Evolutionary conservation across 2,888 invertebrate species (phyloP), one percentile per base, ranked within the genome.

Genomic region (Agonopterix subpropinquella): DNA sequence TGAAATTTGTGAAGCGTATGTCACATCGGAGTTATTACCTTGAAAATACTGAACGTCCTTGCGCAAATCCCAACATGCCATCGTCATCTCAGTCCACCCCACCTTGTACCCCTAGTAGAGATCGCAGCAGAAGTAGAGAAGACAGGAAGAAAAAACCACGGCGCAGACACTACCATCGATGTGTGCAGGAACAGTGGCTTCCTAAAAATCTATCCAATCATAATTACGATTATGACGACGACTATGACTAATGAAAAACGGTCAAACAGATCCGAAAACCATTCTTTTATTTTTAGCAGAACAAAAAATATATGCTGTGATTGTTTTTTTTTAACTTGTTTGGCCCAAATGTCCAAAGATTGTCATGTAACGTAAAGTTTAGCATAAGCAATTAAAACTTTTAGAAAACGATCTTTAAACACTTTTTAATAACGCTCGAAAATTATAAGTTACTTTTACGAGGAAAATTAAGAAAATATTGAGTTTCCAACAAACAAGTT

Each of bases 361-460:
- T 52, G 53, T 55, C 43, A 37, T 55, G 56, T 56, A 56, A 47
- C 56, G 53, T 56, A 65, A 61, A 60, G 36, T 57, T 56, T 56
- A 56, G 47, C 56, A 53, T 56, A 65, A 61, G 61, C 61, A 64
- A 68, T 67, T 67, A 65, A 65, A 70, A 67, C 51, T 65, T 66
- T 63, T 55, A 49, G 55, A 56, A 59, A 54, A 45, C 50, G 52
- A 54, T 49, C 63, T 62, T 55, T 52, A 56, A 56, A 58, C 35
- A 8, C 59, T 58, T 28, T 60, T 59, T 53, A 53, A 46, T 44
- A 50, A 47, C 47, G 54, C 52, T 53, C 44, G 50, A 53, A 56
- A 56, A 53, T 55, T 54, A 58, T 53, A 53, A 54, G 55, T 53
- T 56, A 53, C 45, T 54, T 48, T 50, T 53, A 46, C 41, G 49